Evolutionary conservation across 2,888 invertebrate genomes (phyloP).

Genomic region (Isotomurus palustris): DNA sequence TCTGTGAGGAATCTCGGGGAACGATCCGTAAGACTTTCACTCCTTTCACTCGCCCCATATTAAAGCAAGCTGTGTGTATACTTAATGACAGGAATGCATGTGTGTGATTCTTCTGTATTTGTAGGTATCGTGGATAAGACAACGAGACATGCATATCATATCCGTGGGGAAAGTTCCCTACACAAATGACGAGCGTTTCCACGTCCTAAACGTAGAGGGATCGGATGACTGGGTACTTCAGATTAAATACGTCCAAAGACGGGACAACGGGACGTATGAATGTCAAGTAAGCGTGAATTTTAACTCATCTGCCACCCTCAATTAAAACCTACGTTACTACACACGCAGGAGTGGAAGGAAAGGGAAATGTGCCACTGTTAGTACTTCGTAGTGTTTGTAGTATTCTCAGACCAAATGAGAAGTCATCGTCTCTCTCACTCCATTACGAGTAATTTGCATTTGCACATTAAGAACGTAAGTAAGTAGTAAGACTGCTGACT

Average conservation of each 20-base stretch:
- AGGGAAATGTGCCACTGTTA: no score
- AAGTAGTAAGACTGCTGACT: no score
- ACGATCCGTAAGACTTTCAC: constrained; percentile 58
- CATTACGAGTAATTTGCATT: no score
- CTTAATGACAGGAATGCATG: background rate
- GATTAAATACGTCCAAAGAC: constrained; percentile 87
- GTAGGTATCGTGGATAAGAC: constrained; percentile 84
- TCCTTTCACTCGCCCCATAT: background rate
- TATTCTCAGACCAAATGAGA: no score
- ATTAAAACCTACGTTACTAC: background rate
- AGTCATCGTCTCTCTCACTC: no score
- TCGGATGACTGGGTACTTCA: constrained; percentile 91
- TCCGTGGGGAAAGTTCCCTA: constrained; percentile 85
- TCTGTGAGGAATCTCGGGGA: constrained; percentile 71
- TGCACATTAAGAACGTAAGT: no score
- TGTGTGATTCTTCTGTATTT: background rate
- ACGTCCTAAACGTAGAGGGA: constrained; percentile 76
- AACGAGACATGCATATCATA: constrained; percentile 88
- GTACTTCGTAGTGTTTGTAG: no score
- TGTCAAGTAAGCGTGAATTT: constrained; percentile 67
- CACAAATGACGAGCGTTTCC: constrained; percentile 74
- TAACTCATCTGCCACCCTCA: background rate
- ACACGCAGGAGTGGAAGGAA: no score
- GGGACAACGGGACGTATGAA: constrained; percentile 90
- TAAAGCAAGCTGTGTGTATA: background rate